These are phyloP conservation scores for Pteronotus mesoamericanus DNA, from an alignment of 2,797 vertebrate species.

Conservation along the genomic window DNA sequence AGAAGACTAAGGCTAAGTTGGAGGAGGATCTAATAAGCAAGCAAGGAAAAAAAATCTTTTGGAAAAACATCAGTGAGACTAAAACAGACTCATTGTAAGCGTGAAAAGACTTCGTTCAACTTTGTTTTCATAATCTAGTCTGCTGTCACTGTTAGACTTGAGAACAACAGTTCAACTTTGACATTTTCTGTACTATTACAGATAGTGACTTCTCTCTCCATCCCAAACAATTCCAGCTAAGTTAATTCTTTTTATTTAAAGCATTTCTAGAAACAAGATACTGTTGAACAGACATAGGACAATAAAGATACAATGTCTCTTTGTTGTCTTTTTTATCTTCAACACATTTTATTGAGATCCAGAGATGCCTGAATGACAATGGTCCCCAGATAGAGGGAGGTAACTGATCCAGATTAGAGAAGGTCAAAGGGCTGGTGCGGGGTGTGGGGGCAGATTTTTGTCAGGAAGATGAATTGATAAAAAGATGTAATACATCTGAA, in stretches of 20 bases:
- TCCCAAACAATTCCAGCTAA: neutral
- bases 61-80: constrained; percentile 43
- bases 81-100: constrained; percentile 56
- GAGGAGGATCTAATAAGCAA: constrained; percentile 20
- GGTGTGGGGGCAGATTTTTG: neutral
- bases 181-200: constrained; percentile 43
- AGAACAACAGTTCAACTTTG: constrained; percentile 49
- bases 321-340: constrained; percentile 33
- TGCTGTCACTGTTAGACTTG: constrained; percentile 6
- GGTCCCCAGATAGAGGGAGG: neutral
- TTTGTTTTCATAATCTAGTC: constrained; percentile 40
- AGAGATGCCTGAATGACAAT: neutral
- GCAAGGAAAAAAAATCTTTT: constrained; percentile 36
- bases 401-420: neutral
- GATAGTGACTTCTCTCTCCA: neutral
- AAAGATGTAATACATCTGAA: neutral
- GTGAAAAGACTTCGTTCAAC: constrained; percentile 59
- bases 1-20: constrained; percentile 23
- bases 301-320: constrained; percentile 1
- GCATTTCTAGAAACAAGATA: constrained; percentile 46
- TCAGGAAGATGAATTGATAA: neutral
- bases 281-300: constrained; percentile 12
- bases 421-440: neutral
- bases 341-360: constrained; percentile 24
- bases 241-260: constrained; percentile 13